A percentile compares a stretch with the other conserved stretches of the same genome.
phyloP scores from a whole-genome alignment of 1,140 invertebrate species.

The Ceratina japonica region DNA sequence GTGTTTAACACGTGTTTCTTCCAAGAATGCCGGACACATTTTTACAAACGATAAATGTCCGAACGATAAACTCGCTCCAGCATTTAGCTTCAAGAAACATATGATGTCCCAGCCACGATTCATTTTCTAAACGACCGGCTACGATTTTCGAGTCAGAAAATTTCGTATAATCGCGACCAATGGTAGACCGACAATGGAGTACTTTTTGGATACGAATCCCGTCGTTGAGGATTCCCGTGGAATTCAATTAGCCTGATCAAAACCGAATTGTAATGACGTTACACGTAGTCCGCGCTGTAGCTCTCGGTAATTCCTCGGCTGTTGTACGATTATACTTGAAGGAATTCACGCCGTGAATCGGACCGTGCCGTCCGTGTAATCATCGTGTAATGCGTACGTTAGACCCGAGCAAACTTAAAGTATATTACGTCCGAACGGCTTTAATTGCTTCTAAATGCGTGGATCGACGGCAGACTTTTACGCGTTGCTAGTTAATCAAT shows the following conservation, averaged over 20 bases:
- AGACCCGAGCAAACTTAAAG: conserved; percentile 23
- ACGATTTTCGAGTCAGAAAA: background rate
- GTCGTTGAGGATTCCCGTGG: too few species aligned
- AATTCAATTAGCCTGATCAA: conserved; percentile 17
- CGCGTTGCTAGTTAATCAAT: conserved; percentile 23
- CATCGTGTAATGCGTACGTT: background rate
- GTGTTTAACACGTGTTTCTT: too few species aligned
- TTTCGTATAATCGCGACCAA: background rate
- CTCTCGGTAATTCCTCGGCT: background rate
- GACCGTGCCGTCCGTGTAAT: conserved; percentile 2
- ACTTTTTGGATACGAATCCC: too few species aligned
- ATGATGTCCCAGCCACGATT: too few species aligned
- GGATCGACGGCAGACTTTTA: conserved; percentile 17
- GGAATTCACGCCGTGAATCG: conserved; percentile 23
- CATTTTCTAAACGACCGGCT: too few species aligned
- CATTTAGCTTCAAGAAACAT: conserved; percentile 11
- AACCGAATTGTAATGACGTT: conserved; percentile 20
- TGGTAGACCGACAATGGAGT: too few species aligned
- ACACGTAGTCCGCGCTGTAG: background rate
- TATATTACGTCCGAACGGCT: background rate
- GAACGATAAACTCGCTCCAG: too few species aligned
- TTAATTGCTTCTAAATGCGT: background rate
- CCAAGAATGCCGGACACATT: too few species aligned
- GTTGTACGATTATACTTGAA: conserved; percentile 15
- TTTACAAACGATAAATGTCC: too few species aligned